Base-by-base conservation (phyloP, 2,888 invertebrate genomes). In the Dryadula phaetusa region DNA sequence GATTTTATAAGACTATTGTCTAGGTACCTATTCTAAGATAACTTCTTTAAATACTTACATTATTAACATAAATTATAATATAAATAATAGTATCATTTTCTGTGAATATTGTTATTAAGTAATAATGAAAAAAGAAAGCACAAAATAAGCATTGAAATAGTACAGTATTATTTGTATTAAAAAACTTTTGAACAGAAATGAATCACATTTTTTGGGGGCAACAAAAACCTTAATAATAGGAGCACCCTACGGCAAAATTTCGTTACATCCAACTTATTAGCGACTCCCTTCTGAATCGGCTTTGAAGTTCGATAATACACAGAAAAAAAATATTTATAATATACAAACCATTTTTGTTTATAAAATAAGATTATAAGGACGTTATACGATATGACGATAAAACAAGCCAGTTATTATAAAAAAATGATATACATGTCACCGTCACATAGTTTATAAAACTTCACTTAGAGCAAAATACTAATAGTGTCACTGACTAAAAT, bases 401-500 rank as follows among this genome's bases (percentile, higher is more conserved):
- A 22, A 7, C 1, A 25, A 47, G 2, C 14, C 4, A 12, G 1
- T n/a, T 25, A n/a, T 25, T 25, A 47, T 14, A 47, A 22, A 22
- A 47, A 47, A 22, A 22, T n/a, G n/a, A 28, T 49, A 49, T 16
- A 49, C 3, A 16, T 0, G 7, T 16, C 52, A 52, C 52, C 7
- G 28, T 52, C 28, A 52, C 12, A 32, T n/a, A 49, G n/a, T 20
- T 20, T 7, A 52, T 14, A 16, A 52, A 52, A 52, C 16, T 14
- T 60, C 60, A 44, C 42, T 16, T 42, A 25, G 40, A 22, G 14
- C 42, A n/a, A 42, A 14, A n/a, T 58, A 25, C 16, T 60, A 14
- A 44, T 18, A 7, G 16, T 12, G 34, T 62, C 62, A 62, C 62
- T 20, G 12, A 44, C 79, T 87, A 94, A 82, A 94, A 94, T 77